These are phyloP conservation scores for Tholera decimalis DNA, from an alignment of 2,888 invertebrate species.

Conservation along the genomic window DNA sequence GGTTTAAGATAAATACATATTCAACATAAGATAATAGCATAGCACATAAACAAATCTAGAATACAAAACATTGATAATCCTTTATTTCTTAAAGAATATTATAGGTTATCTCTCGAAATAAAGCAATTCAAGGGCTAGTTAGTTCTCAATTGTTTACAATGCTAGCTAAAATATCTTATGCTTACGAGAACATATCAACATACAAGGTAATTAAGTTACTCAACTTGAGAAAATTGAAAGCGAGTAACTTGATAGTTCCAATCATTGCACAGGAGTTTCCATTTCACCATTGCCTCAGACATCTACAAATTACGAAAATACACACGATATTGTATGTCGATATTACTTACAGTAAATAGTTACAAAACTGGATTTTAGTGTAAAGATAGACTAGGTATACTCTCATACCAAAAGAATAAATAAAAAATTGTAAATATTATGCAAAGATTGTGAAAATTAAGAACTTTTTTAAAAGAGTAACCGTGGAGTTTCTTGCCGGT, in stretches of 20 bases:
- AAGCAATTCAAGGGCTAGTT: conserved; percentile 16
- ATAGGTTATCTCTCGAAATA: conserved; percentile 41
- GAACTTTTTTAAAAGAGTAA: too few relatives aligned
- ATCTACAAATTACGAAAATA: conserved; percentile 17
- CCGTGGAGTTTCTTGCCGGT: too few relatives aligned
- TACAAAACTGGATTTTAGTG: conserved; percentile 37
- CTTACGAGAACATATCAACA: conserved; percentile 5
- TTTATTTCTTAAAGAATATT: conserved; percentile 44
- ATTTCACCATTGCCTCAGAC: conserved; percentile 22
- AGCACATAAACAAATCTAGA: conserved; percentile 30
- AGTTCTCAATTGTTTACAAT: conserved; percentile 28
- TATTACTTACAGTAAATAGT: conserved; percentile 33
- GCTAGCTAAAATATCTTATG: conserved; percentile 33
- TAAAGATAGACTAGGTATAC: conserved; percentile 1
- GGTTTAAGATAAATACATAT: conserved; percentile 8
- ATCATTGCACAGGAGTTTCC: conserved; percentile 9
- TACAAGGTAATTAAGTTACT: conserved; percentile 9
- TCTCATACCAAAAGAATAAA: too few relatives aligned
- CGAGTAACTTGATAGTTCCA: conserved; percentile 22
- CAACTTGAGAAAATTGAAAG: conserved; percentile 15
- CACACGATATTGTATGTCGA: conserved; percentile 11
- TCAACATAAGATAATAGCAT: conserved; percentile 25
- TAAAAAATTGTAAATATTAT: too few relatives aligned
- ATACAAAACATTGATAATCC: conserved; percentile 13
- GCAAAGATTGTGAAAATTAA: too few relatives aligned